These are phyloP conservation scores for Ptychochromis oligacanthus DNA, from an alignment of 2,113 vertebrate genomes.

Conservation along the genomic window DNA sequence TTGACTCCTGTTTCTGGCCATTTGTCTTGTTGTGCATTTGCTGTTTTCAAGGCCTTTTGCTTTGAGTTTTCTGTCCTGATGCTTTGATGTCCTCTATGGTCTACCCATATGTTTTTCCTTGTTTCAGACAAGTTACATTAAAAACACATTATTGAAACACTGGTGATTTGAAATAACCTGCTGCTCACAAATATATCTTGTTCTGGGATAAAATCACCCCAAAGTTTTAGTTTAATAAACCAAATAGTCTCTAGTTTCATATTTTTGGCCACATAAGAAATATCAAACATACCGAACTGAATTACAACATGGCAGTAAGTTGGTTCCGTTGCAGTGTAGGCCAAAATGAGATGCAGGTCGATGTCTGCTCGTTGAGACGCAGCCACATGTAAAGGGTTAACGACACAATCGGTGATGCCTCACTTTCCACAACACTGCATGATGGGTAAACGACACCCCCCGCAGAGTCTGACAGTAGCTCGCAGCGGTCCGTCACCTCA, in stretches of 20 bases:
- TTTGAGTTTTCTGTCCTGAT: too few species aligned
- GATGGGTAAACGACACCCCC: constrained; percentile 54
- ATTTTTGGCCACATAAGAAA: not conserved
- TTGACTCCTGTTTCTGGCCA: too few species aligned
- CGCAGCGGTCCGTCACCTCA: constrained; percentile 52
- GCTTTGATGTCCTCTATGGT: too few species aligned
- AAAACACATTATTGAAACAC: not conserved
- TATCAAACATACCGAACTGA: not conserved
- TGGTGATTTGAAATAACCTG: not conserved
- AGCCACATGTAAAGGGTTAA: constrained; percentile 58
- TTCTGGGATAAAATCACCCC: not conserved
- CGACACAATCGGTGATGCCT: constrained; percentile 33
- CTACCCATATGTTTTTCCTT: too few species aligned
- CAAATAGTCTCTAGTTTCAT: not conserved
- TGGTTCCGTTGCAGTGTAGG: not conserved
- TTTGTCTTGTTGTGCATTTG: too few species aligned
- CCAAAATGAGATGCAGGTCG: constrained; percentile 8
- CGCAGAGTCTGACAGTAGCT: constrained; percentile 56
- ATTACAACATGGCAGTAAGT: constrained; percentile 22
- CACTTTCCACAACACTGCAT: constrained; percentile 40
- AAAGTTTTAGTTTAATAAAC: not conserved
- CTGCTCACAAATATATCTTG: not conserved
- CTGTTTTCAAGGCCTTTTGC: too few species aligned
- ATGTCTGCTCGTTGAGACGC: constrained; percentile 2
- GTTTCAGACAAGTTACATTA: not conserved